Percentiles rank a stretch among this genome's conserved stretches.
Evolutionary conservation across 2,113 vertebrate genomes (phyloP).

Genomic region (Malaclemys terrapin): DNA sequence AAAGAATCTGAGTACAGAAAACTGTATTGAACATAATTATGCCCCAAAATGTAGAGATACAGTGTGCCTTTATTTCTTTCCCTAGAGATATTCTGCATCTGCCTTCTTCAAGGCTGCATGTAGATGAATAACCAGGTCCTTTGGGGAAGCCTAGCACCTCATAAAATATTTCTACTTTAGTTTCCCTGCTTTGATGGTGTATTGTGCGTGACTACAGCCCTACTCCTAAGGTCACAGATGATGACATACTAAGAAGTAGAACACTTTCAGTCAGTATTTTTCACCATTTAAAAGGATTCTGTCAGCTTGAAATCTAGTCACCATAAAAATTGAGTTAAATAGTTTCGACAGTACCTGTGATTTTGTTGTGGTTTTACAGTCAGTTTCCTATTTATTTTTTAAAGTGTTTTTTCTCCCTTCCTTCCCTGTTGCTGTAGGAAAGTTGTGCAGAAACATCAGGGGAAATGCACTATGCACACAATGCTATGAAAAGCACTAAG

Average conservation of each 20-base stretch:
- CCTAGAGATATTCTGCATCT: fast-evolving
- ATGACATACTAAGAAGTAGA: not conserved
- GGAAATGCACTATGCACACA: not conserved
- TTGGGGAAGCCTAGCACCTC: fast-evolving
- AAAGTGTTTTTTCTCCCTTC: not conserved
- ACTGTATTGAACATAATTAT: not conserved
- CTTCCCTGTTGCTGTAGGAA: not conserved
- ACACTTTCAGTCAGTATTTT: not conserved
- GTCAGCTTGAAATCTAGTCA: not conserved
- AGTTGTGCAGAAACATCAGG: not conserved
- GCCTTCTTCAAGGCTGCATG: fast-evolving
- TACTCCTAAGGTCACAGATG: not conserved
- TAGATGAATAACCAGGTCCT: not conserved
- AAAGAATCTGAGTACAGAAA: not conserved
- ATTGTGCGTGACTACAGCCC: not conserved
- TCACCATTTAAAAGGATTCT: not conserved
- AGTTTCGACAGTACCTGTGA: not conserved
- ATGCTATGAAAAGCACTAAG: not conserved
- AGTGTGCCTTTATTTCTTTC: not conserved
- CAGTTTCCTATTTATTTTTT: not conserved
- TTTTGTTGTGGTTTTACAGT: not conserved
- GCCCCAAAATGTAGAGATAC: fast-evolving
- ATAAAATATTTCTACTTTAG: not conserved
- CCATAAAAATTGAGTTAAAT: not conserved
- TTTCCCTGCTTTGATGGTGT: fast-evolving